phyloP scores from a whole-genome alignment of 2,113 vertebrate species.

The Rhea americana region DNA sequence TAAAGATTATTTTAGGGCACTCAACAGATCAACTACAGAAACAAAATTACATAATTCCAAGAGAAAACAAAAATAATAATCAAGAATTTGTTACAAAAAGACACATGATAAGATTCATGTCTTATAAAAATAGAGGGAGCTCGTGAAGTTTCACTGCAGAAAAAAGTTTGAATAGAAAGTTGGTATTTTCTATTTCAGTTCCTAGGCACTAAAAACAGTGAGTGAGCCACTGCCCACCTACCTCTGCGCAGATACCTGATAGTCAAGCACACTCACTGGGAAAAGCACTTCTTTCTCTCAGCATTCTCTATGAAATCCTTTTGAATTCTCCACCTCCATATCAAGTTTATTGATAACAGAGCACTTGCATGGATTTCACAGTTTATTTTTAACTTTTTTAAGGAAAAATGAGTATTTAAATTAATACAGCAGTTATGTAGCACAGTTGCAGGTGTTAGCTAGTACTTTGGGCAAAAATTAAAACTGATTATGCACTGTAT shows the following conservation, averaged over 20 bases:
- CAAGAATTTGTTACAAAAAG: not conserved
- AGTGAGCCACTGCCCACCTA: not conserved
- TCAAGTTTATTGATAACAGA: not conserved
- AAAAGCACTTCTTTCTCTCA: not conserved
- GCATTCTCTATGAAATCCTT: not conserved
- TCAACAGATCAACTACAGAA: not conserved
- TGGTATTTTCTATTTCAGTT: not conserved
- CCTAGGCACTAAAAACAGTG: not conserved
- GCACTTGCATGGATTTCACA: not conserved
- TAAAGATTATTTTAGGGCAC: not conserved
- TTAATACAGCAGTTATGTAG: not conserved
- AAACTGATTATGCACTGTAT: not conserved
- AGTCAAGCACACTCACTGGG: not conserved
- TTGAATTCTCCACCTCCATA: not conserved
- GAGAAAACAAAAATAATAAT: not conserved
- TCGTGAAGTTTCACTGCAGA: not conserved
- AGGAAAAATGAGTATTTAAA: not conserved
- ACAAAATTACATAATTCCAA: not conserved
- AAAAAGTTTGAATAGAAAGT: not conserved
- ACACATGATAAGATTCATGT: not conserved
- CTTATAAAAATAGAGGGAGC: not conserved
- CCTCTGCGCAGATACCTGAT: not conserved
- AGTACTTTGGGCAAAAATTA: not conserved
- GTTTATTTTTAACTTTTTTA: not conserved
- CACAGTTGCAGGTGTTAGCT: not conserved